Base-by-base conservation (phyloP, 2,888 invertebrate genomes). In the Imbricaverruca yamaguchii region DNA sequence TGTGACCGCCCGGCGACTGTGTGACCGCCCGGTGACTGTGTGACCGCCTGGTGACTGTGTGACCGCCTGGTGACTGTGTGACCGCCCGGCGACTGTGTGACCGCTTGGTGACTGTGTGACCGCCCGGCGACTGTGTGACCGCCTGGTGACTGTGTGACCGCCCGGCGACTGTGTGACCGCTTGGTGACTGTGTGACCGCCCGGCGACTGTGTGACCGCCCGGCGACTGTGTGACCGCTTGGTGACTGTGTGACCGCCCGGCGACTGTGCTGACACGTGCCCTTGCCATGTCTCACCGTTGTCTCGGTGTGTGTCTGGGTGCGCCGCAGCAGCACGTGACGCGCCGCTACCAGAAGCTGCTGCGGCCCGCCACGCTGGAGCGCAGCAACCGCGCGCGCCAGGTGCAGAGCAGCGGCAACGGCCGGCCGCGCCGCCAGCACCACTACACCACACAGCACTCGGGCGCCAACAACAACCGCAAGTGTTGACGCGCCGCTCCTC, bases 391-490 rank as follows among this genome's bases (percentile, higher is more conserved):
- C 86, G 89, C 88, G 83, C 89, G 89, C 83, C 90, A 90, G 83
- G 87, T 89, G 81, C 88, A 89, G 85, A 88, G 89, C 83, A 86
- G 87, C 80, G 90, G 89, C 84, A 87, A 88, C 85, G 89, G 89
- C 83, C 88, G 89, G 80, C 89, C 88, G 82, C 89, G 90, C 80
- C 82, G 84, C 21, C 82, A 82, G 65, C 82, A 84, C 77, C 80
- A 81, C 81, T 82, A 83, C 82, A 81, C 80, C 56, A 80, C 80
- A 55, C 90, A 90, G 84, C 88, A 89, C 85, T 90, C 90, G 85
- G 89, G 90, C 84, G 90, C 89, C 85, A 91, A 90, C 87, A 91
- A 91, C 87, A 91, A 91, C 86, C 90, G 91, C 87, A 91, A 90
- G 88, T 90, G 90, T 88, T 90, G 85, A 83, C 78, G 74, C 6